Evolutionary conservation across 2,113 vertebrate genomes (phyloP).

Genomic region (Synchiropus splendidus): DNA sequence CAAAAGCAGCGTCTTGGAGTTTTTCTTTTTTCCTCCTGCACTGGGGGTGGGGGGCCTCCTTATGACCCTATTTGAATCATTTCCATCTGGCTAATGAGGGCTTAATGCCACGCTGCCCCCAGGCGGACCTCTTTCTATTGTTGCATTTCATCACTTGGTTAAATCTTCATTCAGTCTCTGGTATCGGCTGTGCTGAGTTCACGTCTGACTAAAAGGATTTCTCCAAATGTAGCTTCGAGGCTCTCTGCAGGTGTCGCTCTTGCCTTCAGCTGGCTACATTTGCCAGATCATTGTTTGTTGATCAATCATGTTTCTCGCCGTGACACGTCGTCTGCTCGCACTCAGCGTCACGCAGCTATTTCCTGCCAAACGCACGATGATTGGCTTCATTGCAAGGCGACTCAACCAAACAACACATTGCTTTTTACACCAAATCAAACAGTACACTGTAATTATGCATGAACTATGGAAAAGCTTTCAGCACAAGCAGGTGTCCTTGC

Average conservation of each 20-base stretch:
- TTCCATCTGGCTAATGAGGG: slow-evolving; percentile 59
- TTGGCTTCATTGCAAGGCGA: no score
- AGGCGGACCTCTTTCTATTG: slow-evolving; percentile 58
- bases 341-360: no score
- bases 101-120: slow-evolving; percentile 46
- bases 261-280: slow-evolving; percentile 26
- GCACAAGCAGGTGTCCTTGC: no score
- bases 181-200: slow-evolving; percentile 55
- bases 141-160: slow-evolving; percentile 61
- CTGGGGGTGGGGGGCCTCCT: slow-evolving; percentile 26
- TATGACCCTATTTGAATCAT: slow-evolving; percentile 51
- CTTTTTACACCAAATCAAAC: no score
- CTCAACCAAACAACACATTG: no score
- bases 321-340: no score
- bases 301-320: no score
- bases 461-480: no score
- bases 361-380: no score
- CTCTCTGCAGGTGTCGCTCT: slow-evolving; percentile 46
- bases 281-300: neutral
- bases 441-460: no score
- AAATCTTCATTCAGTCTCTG: slow-evolving; percentile 63
- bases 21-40: slow-evolving; percentile 29
- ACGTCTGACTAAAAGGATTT: slow-evolving; percentile 55
- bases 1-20: slow-evolving; percentile 30
- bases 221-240: slow-evolving; percentile 41